Percentiles rank a stretch among this genome's conserved stretches.
Evolutionary conservation across 1,140 invertebrate genomes (phyloP).

Genomic region (Brachionus sp.): DNA sequence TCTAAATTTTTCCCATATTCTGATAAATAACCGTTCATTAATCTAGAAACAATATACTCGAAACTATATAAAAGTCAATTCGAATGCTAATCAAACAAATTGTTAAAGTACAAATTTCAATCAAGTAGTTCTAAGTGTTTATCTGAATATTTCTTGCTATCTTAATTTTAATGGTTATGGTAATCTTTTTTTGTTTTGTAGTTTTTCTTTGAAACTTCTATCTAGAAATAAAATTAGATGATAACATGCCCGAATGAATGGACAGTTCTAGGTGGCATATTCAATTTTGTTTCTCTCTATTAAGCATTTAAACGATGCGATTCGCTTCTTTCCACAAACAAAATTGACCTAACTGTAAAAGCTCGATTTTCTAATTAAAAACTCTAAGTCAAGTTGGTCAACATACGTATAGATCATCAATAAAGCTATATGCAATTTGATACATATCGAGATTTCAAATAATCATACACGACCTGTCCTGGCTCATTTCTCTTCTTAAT

Average conservation of each 20-base stretch:
- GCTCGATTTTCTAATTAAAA: constrained; percentile 5
- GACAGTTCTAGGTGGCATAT: constrained; percentile 17
- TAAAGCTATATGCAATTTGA: constrained; percentile 33
- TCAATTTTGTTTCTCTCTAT: constrained; percentile 9
- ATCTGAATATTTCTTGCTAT: constrained; percentile 5
- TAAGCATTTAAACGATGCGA: constrained; percentile 33
- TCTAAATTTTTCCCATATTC: background rate
- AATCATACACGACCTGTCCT: background rate
- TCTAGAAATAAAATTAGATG: constrained; percentile 14
- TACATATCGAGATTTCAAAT: background rate
- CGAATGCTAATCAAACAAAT: constrained; percentile 21
- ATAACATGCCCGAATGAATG: constrained; percentile 39
- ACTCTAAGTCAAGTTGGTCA: constrained; percentile 25
- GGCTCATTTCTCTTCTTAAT: constrained; percentile 35
- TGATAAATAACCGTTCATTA: constrained; percentile 1
- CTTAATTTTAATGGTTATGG: constrained; percentile 25
- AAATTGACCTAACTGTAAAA: constrained; percentile 42
- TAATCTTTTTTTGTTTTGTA: background rate
- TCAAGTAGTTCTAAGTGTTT: constrained; percentile 26
- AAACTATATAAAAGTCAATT: constrained; percentile 5
- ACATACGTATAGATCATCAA: constrained; percentile 31
- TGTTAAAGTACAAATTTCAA: constrained; percentile 5
- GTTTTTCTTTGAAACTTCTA: background rate
- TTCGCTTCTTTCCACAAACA: constrained; percentile 25
- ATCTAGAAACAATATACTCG: constrained; percentile 8